Evolutionary conservation across 2,797 vertebrate species (phyloP).

Genomic region (Myiotriccus ornatus): DNA sequence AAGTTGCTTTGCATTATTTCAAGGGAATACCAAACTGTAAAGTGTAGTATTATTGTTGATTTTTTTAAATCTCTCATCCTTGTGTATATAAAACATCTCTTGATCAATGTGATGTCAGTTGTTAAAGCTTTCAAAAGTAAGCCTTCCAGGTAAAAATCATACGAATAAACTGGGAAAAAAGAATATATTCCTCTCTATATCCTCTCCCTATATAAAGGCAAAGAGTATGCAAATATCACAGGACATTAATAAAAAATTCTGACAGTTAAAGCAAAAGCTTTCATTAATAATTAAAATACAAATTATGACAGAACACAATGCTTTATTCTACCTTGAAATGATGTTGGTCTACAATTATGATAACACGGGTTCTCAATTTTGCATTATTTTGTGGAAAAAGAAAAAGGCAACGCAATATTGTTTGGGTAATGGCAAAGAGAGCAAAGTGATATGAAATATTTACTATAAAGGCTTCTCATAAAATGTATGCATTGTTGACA

Average conservation of each 20-base stretch:
- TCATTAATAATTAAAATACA: constrained; percentile 70
- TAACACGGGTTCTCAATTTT: constrained; percentile 26
- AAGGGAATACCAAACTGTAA: not conserved
- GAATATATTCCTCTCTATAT: not conserved
- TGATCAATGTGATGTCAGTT: not conserved
- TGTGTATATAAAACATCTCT: not conserved
- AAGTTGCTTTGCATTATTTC: not conserved
- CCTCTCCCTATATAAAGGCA: not conserved
- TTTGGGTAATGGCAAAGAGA: not conserved
- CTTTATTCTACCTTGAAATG: constrained; percentile 43
- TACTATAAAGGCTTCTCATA: not conserved
- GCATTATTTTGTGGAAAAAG: constrained; percentile 31
- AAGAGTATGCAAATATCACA: constrained; percentile 43
- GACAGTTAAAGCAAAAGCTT: constrained; percentile 56
- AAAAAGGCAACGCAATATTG: not conserved
- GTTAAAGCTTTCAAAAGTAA: constrained; percentile 35
- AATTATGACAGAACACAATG: constrained; percentile 58
- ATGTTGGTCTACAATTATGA: constrained; percentile 41
- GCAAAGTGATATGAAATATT: not conserved
- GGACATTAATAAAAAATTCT: constrained; percentile 62
- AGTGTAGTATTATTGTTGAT: not conserved
- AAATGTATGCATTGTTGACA: not conserved
- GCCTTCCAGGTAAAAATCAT: not conserved
- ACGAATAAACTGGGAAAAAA: not conserved
- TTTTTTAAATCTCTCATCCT: not conserved